These are phyloP conservation scores for Calephelis perditalis DNA, from an alignment of 2,888 invertebrate species.

Conservation along the genomic window DNA sequence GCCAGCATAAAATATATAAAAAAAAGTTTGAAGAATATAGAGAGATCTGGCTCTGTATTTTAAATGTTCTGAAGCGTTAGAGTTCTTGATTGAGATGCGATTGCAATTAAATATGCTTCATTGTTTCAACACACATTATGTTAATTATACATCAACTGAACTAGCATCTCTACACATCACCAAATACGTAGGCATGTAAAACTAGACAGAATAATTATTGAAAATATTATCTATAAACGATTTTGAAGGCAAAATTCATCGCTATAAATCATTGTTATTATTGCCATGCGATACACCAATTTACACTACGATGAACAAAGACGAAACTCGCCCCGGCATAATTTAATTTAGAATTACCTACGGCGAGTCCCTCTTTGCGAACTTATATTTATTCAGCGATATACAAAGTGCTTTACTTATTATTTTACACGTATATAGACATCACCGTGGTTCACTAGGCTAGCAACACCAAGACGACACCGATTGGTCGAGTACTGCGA, in stretches of 20 bases:
- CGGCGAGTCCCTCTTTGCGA: constrained; percentile 30
- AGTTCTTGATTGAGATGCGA: neutral
- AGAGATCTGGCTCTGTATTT: constrained; percentile 19
- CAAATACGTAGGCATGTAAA: constrained; percentile 35
- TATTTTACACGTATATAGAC: constrained; percentile 42
- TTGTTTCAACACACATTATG: neutral
- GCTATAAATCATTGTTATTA: constrained; percentile 33
- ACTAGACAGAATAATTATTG: neutral
- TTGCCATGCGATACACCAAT: constrained; percentile 55
- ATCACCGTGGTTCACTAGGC: constrained; percentile 38
- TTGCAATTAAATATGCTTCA: neutral
- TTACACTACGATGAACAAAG: constrained; percentile 34
- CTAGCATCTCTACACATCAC: constrained; percentile 48
- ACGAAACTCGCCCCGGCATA: constrained; percentile 21
- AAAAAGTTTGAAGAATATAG: constrained; percentile 24
- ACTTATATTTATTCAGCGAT: constrained; percentile 42
- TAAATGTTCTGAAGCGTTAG: neutral
- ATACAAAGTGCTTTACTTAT: constrained; percentile 45
- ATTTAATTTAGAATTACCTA: neutral
- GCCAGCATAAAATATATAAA: no score
- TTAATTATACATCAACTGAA: constrained; percentile 36
- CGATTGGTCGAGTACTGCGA: constrained; percentile 63
- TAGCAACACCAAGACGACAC: constrained; percentile 70
- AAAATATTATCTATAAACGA: neutral
- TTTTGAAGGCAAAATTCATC: constrained; percentile 8